phyloP scores from a whole-genome alignment of 2,888 invertebrate genomes.

The Andrena camellia region DNA sequence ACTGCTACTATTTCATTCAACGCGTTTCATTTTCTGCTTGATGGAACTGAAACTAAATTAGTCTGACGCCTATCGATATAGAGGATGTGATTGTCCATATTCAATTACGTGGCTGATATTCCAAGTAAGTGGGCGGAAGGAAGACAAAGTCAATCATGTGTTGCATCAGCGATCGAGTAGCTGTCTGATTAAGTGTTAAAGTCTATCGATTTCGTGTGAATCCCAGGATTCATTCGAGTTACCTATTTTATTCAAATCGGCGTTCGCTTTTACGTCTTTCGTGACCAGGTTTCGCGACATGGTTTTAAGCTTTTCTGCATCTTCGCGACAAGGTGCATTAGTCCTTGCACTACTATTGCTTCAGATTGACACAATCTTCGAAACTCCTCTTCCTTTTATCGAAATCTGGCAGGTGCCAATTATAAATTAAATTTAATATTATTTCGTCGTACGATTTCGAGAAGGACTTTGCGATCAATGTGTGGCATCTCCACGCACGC shows the following conservation, averaged over 20 bases:
- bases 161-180: slow-evolving; percentile 10
- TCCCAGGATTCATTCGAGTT: not conserved
- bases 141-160: slow-evolving; percentile 39
- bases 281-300: no score
- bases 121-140: slow-evolving; percentile 24
- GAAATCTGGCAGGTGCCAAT: not conserved
- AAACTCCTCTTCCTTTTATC: not conserved
- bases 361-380: no score
- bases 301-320: not conserved
- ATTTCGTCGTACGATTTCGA: no score
- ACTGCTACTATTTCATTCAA: no score
- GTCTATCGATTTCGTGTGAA: slow-evolving; percentile 18
- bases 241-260: not conserved
- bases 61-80: not conserved
- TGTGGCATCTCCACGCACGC: not conserved
- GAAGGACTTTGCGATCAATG: not conserved
- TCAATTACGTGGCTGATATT: slow-evolving; percentile 46
- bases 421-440: no score
- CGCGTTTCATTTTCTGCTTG: no score
- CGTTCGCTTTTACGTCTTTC: not conserved
- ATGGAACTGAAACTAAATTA: no score
- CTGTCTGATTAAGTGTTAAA: slow-evolving; percentile 15
- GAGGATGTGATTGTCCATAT: slow-evolving; percentile 39
- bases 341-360: no score
- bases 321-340: not conserved